phyloP scores from a whole-genome alignment of 2,113 vertebrate genomes.

The Ginglymostoma cirratum region DNA sequence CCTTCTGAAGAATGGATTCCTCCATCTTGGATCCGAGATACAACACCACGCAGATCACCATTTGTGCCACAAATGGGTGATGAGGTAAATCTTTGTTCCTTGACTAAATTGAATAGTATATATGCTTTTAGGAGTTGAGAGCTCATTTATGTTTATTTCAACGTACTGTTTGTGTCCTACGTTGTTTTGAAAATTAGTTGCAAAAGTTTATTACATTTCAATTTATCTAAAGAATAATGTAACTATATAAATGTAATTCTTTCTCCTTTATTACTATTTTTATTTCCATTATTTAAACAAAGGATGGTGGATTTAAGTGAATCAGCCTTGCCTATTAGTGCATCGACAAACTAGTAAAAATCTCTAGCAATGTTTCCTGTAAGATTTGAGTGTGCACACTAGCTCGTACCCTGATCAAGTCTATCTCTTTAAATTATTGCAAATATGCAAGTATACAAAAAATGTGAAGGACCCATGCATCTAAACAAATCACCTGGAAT shows the following conservation, averaged over 20 bases:
- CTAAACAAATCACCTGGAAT: no score
- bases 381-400: neutral
- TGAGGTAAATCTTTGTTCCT: constrained; percentile 61
- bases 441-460: neutral
- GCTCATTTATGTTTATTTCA: neutral
- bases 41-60: constrained; percentile 79
- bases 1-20: constrained; percentile 85
- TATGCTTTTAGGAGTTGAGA: neutral
- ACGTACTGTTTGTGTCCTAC: neutral
- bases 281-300: neutral
- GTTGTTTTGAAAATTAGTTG: neutral
- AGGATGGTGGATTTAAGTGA: neutral
- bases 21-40: constrained; percentile 88
- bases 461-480: neutral
- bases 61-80: constrained; percentile 98
- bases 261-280: neutral
- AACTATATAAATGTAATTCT: neutral
- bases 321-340: neutral
- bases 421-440: neutral
- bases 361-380: neutral
- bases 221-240: neutral
- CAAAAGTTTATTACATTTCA: neutral
- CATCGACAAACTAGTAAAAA: neutral
- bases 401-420: neutral
- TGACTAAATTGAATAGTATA: neutral